Evolutionary conservation across 2,797 vertebrate genomes (phyloP), one percentile per base, ranked within the genome.

Genomic region (Halcyon leucocephala): DNA sequence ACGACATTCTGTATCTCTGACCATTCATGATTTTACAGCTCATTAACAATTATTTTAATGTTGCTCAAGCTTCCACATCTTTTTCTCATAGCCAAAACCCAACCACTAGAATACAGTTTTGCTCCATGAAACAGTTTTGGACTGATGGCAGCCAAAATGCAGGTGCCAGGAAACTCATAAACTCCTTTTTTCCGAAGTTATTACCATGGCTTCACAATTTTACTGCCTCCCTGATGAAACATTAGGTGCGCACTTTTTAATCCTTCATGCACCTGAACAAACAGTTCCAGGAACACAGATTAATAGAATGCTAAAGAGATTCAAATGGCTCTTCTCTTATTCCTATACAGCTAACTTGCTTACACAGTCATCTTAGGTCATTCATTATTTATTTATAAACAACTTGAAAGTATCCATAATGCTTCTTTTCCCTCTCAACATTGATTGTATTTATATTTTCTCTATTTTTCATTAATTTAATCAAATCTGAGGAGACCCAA

Each of bases 391-490:
- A 41, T 48, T 70, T 81, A 55, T 44, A 60, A 92, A 78, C 29
- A 80, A 86, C 41, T 29, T 52, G 18, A 64, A 79, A 42, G 54
- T 70, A 46, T 58, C 35, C 24, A 28, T 31, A 90, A 80, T 4
- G 20, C 22, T 82, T 28, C 28, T 84, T 67, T 82, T 28, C 37
- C 55, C 17, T 70, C 62, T 64, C 48, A 51, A 39, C 28, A 67
- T 12, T 49, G 64, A 25, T 57, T 54, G 15, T 18, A 78, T 76
- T 91, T 84, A 64, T 73, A 8, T 57, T 88, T 94, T 90, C 29
- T 69, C 41, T 49, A 69, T 93, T 95, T 94, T 89, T 81, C 71
- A 94, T 58, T 69, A 82, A 79, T 77, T 93, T 51, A 79, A 84
- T 86, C 66, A 93, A 77, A 90, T 64, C 54, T 66, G 17, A 84